These are phyloP conservation scores for Cataglyphis albicans DNA, from an alignment of 2,888 invertebrate species.

Conservation along the genomic window DNA sequence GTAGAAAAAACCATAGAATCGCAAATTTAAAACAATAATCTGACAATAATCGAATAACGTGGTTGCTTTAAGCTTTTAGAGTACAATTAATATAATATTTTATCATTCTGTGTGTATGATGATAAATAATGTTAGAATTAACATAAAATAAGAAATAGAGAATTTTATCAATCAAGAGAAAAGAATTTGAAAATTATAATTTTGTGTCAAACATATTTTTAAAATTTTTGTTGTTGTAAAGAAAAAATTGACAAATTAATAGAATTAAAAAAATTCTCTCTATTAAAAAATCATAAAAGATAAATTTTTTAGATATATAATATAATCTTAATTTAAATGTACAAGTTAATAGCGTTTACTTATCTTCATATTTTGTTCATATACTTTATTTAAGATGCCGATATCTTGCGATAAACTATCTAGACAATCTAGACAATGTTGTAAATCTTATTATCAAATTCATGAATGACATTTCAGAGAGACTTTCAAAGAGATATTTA, in stretches of 20 bases:
- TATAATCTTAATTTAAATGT: neutral
- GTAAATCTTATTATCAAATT: neutral
- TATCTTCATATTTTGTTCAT: neutral
- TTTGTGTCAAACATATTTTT: neutral
- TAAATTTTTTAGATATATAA: neutral
- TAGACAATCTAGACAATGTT: neutral
- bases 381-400: neutral
- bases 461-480: neutral
- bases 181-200: slow-evolving; percentile 16
- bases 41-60: neutral
- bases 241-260: neutral
- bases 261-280: neutral
- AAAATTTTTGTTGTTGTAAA: neutral
- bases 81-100: neutral
- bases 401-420: neutral
- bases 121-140: neutral
- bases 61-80: neutral
- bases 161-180: neutral
- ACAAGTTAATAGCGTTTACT: neutral
- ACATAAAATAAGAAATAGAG: neutral
- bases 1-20: neutral
- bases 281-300: neutral
- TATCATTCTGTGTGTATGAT: neutral
- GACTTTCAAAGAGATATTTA: neutral
- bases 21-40: neutral